Evolutionary conservation across 2,797 vertebrate species (phyloP).

Genomic region (Eulemur albifrons): DNA sequence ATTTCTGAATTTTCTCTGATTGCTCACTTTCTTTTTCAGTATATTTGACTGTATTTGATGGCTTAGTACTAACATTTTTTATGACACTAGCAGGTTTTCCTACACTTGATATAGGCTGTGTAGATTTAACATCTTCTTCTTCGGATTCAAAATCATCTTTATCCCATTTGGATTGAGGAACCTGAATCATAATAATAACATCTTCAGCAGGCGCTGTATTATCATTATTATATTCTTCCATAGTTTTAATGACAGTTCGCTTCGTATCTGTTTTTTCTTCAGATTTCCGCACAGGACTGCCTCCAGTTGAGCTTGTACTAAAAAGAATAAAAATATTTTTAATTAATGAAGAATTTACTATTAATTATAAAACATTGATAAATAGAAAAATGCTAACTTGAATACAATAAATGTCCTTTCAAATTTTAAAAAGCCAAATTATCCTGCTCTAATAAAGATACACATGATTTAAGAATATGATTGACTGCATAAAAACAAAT

Average conservation of each 20-base stretch:
- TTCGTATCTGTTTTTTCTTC: slow-evolving; percentile 88
- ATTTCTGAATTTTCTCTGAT: slow-evolving; percentile 82
- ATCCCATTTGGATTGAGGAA: slow-evolving; percentile 91
- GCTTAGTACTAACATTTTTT: slow-evolving; percentile 82
- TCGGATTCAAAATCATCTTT: slow-evolving; percentile 92
- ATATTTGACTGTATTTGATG: slow-evolving; percentile 79
- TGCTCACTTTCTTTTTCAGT: slow-evolving; percentile 84
- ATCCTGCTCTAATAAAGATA: not conserved
- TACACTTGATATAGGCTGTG: slow-evolving; percentile 71
- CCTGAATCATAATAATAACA: slow-evolving; percentile 90
- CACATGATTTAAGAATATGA: not conserved
- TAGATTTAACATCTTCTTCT: slow-evolving; percentile 86
- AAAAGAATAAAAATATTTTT: slow-evolving; percentile 36
- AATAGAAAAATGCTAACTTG: not conserved
- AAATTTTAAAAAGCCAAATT: not conserved
- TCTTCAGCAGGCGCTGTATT: slow-evolving; percentile 89
- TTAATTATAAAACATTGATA: not conserved
- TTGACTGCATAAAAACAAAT: not conserved
- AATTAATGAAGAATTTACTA: not conserved
- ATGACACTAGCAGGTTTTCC: slow-evolving; percentile 84
- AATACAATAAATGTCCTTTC: not conserved
- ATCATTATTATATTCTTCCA: slow-evolving; percentile 90
- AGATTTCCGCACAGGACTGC: slow-evolving; percentile 88
- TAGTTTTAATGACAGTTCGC: slow-evolving; percentile 88
- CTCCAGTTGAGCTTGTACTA: slow-evolving; percentile 90